phyloP scores from a whole-genome alignment of 2,888 invertebrate species.

The Trissolcus brochymenae region DNA sequence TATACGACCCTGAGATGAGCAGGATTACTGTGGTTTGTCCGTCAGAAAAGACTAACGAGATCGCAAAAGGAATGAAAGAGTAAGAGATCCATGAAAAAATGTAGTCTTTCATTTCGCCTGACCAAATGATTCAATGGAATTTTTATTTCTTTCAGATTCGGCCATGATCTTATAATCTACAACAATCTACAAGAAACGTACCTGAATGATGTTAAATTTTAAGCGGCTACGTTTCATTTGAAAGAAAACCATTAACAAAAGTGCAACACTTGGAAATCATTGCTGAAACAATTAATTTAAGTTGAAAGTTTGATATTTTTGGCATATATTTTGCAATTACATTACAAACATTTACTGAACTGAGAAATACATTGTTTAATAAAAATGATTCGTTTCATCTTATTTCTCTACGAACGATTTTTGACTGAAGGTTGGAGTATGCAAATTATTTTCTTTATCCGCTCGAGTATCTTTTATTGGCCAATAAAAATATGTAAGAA shows the following conservation, averaged over 20 bases:
- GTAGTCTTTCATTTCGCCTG: no score
- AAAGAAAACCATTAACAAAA: no score
- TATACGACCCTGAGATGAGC: slow-evolving; percentile 81
- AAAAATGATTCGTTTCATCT: no score
- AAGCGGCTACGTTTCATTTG: slow-evolving; percentile 5
- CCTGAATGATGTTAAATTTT: slow-evolving; percentile 76
- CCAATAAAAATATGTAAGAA: neutral
- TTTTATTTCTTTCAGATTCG: slow-evolving; percentile 78
- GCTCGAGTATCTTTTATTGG: neutral
- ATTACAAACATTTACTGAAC: no score
- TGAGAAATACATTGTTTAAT: no score
- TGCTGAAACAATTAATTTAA: no score
- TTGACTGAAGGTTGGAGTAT: no score
- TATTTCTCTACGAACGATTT: no score
- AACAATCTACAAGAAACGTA: slow-evolving; percentile 82
- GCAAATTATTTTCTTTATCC: no score
- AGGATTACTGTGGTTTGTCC: slow-evolving; percentile 87
- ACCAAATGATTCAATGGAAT: neutral
- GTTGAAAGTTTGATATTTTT: neutral
- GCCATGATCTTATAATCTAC: slow-evolving; percentile 79
- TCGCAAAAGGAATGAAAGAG: slow-evolving; percentile 82
- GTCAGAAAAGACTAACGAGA: slow-evolving; percentile 84
- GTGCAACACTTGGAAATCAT: no score
- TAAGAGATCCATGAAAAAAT: slow-evolving; percentile 70
- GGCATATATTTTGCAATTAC: no score